Percentiles rank a stretch among this genome's conserved stretches.
These are phyloP conservation scores for Corvus hawaiiensis DNA, from an alignment of 2,113 vertebrate species.

Conservation along the genomic window DNA sequence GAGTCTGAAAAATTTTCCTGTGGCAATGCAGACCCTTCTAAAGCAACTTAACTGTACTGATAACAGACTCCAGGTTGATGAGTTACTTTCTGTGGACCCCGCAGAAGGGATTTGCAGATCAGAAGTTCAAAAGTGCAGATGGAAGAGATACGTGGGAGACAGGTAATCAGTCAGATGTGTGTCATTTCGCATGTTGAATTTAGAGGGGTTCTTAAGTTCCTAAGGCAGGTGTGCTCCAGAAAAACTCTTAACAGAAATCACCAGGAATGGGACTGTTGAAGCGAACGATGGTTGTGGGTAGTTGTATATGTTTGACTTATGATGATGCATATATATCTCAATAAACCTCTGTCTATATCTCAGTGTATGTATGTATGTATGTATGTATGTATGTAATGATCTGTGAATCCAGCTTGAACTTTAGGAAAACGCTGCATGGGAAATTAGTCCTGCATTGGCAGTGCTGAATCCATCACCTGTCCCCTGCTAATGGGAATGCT, in stretches of 20 bases:
- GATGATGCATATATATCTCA: neutral
- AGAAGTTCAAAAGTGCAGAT: slow-evolving; percentile 55
- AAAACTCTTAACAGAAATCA: neutral
- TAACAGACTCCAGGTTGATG: slow-evolving; percentile 41
- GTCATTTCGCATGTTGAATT: neutral
- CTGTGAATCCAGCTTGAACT: neutral
- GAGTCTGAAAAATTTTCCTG: neutral
- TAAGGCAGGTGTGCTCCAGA: neutral
- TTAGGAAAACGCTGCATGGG: neutral
- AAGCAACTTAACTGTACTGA: slow-evolving; percentile 8
- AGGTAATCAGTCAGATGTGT: neutral
- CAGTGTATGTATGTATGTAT: neutral
- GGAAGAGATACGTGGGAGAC: neutral
- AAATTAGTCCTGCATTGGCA: neutral
- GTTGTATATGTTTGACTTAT: neutral
- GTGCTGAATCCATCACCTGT: neutral
- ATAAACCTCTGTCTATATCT: neutral
- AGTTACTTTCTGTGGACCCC: slow-evolving; percentile 32
- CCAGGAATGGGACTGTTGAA: neutral
- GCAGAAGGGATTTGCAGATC: neutral
- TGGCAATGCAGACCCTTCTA: neutral
- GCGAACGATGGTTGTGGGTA: neutral
- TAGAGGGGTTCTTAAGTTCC: neutral
- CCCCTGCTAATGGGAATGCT: neutral
- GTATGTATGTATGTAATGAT: neutral